A percentile compares a stretch with the other conserved stretches of the same genome.
These are phyloP conservation scores for Silurus asotus DNA, from an alignment of 2,113 vertebrate species.

Conservation along the genomic window DNA sequence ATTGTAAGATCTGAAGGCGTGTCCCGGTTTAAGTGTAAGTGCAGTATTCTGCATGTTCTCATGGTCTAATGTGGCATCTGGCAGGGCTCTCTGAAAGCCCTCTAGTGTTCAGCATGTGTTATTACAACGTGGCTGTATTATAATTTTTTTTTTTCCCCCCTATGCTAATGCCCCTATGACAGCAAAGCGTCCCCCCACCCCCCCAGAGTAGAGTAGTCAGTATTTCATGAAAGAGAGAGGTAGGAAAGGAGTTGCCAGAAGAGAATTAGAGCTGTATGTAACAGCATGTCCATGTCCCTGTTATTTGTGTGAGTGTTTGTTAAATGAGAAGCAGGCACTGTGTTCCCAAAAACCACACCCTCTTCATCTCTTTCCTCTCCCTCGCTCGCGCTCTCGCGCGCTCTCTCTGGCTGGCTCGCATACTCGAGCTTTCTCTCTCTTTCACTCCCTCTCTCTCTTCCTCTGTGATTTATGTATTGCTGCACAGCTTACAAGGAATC, in stretches of 20 bases:
- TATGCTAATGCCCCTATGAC: not conserved
- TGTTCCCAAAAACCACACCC: slow-evolving; percentile 7
- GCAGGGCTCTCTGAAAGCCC: slow-evolving; percentile 22
- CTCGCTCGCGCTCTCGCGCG: not conserved
- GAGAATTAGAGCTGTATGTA: not conserved
- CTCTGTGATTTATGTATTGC: slow-evolving; percentile 54
- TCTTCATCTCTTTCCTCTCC: not conserved
- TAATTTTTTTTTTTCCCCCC: no score
- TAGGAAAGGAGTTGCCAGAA: no score
- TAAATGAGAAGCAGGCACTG: slow-evolving; percentile 47
- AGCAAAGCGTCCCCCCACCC: not conserved
- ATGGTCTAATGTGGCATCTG: not conserved
- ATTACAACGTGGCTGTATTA: not conserved
- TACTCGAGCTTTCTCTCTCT: not conserved
- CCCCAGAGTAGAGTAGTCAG: not conserved
- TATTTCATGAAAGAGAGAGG: not conserved
- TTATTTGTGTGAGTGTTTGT: not conserved
- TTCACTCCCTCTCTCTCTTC: slow-evolving; percentile 1
- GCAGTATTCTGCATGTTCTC: not conserved
- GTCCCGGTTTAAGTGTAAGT: not conserved
- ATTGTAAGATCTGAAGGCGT: not conserved
- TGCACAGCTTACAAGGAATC: slow-evolving; percentile 54
- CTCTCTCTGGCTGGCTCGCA: not conserved
- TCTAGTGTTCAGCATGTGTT: slow-evolving; percentile 42
- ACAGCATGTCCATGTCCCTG: not conserved